Conservation (phyloP, 2,888 invertebrate genomes). For the Eubasilissa splendida region DNA sequence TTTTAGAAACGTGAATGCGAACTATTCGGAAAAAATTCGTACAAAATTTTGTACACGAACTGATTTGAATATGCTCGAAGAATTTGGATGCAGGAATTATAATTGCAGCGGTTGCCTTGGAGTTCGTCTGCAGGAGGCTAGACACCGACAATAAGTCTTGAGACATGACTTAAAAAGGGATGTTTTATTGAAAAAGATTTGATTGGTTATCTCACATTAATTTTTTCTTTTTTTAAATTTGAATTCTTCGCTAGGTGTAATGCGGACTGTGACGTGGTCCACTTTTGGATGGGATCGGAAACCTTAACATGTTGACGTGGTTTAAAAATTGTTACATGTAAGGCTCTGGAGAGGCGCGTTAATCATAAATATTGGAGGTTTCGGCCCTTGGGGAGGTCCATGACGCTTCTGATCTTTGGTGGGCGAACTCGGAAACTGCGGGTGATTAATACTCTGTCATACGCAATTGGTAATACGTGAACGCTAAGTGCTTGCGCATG, state of each 20-base stretch:
- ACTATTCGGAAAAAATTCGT: background rate
- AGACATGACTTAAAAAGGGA: background rate
- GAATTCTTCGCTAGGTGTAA: too few species aligned
- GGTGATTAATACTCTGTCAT: conserved; percentile 17
- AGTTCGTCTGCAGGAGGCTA: background rate
- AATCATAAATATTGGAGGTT: conserved; percentile 32
- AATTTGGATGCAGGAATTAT: conserved; percentile 11
- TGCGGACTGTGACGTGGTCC: background rate
- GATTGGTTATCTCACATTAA: background rate
- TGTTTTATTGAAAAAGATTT: background rate
- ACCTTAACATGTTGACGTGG: background rate
- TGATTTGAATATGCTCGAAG: background rate
- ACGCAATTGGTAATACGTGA: conserved; percentile 30
- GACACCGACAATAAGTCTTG: background rate
- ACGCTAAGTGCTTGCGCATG: conserved; percentile 21
- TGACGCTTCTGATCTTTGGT: conserved; percentile 11
- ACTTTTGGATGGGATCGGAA: background rate
- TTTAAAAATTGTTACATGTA: conserved; percentile 16
- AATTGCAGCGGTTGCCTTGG: conserved; percentile 4
- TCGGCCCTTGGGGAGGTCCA: background rate
- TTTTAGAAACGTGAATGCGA: background rate
- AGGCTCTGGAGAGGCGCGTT: conserved; percentile 21
- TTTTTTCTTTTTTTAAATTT: background rate
- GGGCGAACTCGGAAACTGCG: conserved; percentile 1
- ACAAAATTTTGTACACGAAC: background rate